Evolutionary conservation across 1,140 invertebrate genomes (phyloP).

Genomic region (Calycopis cecrops): DNA sequence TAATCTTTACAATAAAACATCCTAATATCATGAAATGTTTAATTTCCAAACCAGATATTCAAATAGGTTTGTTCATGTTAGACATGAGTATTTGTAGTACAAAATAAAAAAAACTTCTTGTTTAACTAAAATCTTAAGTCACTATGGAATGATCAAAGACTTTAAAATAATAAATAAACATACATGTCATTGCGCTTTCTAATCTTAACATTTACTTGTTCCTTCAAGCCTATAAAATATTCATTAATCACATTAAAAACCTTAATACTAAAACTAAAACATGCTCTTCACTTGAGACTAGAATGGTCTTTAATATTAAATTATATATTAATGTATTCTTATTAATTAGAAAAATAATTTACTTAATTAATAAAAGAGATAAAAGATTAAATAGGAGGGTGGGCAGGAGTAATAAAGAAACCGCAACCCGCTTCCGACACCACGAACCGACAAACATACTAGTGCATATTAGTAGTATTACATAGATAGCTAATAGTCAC

Average conservation of each 20-base stretch:
- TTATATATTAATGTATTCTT: conserved; percentile 26
- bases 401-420: conserved; percentile 35
- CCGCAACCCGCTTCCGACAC: conserved; percentile 16
- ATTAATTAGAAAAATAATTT: conserved; percentile 26
- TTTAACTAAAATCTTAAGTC: background rate
- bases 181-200: background rate
- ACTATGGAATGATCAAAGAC: conserved; percentile 4
- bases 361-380: conserved; percentile 27
- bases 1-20: conserved; percentile 19
- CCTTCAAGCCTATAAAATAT: conserved; percentile 1
- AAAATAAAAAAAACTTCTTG: background rate
- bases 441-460: too few species aligned
- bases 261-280: conserved; percentile 8
- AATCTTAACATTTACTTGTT: conserved; percentile 1
- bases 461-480: too few species aligned
- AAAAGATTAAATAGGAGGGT: conserved; percentile 40
- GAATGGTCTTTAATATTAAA: conserved; percentile 13
- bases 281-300: background rate
- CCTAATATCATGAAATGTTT: conserved; percentile 8
- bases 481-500: too few species aligned
- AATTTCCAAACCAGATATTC: conserved; percentile 5
- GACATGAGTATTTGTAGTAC: conserved; percentile 8
- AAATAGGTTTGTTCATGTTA: conserved; percentile 7
- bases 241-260: conserved; percentile 13
- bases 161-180: conserved; percentile 4